Percentiles rank a stretch among this genome's conserved stretches.
These are phyloP conservation scores for Myopa testacea DNA, from an alignment of 2,888 invertebrate genomes.

Conservation along the genomic window DNA sequence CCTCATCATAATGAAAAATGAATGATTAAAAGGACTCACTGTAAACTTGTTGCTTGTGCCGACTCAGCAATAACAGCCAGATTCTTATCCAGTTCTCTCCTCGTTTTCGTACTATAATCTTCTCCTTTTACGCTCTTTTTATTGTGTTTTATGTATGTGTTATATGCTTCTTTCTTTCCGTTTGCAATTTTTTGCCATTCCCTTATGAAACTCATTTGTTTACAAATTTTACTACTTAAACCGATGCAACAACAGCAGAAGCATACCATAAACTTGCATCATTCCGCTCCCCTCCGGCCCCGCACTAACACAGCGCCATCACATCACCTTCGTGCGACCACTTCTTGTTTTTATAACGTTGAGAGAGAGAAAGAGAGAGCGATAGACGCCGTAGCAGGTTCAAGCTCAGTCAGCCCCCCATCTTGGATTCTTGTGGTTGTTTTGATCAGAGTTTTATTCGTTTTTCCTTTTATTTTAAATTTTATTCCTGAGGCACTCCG, in stretches of 20 bases:
- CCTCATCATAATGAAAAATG: too few relatives aligned
- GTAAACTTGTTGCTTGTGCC: too few relatives aligned
- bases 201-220: slow-evolving; percentile 17
- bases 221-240: slow-evolving; percentile 7
- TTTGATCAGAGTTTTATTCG: too few relatives aligned
- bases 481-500: neutral
- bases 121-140: neutral
- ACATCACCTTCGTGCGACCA: neutral
- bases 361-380: too few relatives aligned
- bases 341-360: neutral
- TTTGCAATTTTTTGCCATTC: neutral
- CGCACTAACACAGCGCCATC: neutral
- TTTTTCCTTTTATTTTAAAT: neutral
- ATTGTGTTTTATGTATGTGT: neutral
- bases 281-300: neutral
- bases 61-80: too few relatives aligned
- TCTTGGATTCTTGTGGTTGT: too few relatives aligned
- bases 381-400: too few relatives aligned
- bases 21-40: too few relatives aligned
- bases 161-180: neutral
- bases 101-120: neutral
- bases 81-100: neutral
- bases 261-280: neutral
- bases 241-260: too few relatives aligned
- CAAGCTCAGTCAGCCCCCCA: too few relatives aligned